A percentile compares a stretch with the other conserved stretches of the same genome.
Conservation (phyloP, 2,113 vertebrate genomes). For the Andinoacara biseriatus region DNA sequence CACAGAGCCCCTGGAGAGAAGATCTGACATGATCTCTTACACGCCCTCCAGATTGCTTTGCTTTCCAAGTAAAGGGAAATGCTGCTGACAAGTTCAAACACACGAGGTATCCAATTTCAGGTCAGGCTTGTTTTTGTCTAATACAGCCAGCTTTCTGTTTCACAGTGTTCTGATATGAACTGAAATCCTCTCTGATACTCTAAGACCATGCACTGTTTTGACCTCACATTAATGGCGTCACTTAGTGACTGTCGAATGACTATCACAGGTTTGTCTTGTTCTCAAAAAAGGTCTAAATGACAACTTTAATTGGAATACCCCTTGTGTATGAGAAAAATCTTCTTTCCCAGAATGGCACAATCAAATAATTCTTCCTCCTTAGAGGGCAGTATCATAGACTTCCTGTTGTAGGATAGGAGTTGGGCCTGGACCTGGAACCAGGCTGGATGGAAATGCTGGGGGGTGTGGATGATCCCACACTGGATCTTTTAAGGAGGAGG, state of each 20-base stretch:
- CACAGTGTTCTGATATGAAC: constrained; percentile 37
- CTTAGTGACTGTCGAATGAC: constrained; percentile 14
- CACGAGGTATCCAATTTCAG: constrained; percentile 69
- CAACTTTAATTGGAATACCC: constrained; percentile 62
- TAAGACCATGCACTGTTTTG: neutral
- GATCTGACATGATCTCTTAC: constrained; percentile 22
- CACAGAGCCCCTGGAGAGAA: constrained; percentile 52
- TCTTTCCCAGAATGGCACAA: constrained; percentile 57
- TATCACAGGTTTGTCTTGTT: constrained; percentile 26
- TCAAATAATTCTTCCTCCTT: constrained; percentile 53
- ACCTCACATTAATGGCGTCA: constrained; percentile 31
- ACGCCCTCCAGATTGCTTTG: constrained; percentile 44
- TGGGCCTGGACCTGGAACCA: constrained; percentile 57
- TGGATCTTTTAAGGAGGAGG: constrained; percentile 70
- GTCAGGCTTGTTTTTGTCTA: constrained; percentile 47
- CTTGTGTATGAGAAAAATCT: constrained; percentile 46
- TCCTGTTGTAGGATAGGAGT: constrained; percentile 81
- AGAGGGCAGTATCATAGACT: constrained; percentile 95
- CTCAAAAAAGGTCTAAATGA: constrained; percentile 56
- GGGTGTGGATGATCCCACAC: constrained; percentile 79
- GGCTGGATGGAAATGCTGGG: constrained; percentile 68
- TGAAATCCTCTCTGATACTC: constrained; percentile 7
- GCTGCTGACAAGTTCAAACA: constrained; percentile 66
- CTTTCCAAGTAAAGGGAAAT: constrained; percentile 78
- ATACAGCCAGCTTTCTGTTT: constrained; percentile 30